phyloP scores from a whole-genome alignment of 2,113 vertebrate genomes.

The Cebidichthys violaceus region DNA sequence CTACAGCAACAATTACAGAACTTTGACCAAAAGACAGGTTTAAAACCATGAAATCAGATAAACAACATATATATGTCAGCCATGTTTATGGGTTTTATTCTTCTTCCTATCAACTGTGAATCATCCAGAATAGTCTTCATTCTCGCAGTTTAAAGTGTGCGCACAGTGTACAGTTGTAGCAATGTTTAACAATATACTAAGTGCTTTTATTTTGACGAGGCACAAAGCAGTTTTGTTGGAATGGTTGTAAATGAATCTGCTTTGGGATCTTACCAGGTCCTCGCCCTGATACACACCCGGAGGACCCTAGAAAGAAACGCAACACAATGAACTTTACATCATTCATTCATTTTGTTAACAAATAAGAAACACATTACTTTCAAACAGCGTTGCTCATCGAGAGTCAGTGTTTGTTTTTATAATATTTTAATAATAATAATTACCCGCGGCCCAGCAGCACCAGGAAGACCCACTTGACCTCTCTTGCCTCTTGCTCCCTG shows the following conservation, averaged over 20 bases:
- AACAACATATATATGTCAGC: not conserved
- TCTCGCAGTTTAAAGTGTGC: not conserved
- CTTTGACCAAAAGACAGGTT: not conserved
- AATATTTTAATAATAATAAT: constrained; percentile 56
- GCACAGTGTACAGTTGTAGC: not conserved
- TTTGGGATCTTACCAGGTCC: constrained; percentile 76
- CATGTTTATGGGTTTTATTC: not conserved
- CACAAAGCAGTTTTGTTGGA: not conserved
- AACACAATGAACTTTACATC: not conserved
- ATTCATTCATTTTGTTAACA: not conserved
- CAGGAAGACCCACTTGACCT: constrained; percentile 89
- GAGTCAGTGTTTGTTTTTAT: not conserved
- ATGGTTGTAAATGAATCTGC: not conserved
- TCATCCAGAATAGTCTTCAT: not conserved
- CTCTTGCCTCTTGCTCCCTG: constrained; percentile 90
- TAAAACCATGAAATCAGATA: not conserved
- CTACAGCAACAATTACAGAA: not conserved
- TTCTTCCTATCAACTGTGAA: not conserved
- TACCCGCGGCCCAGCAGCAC: constrained; percentile 89
- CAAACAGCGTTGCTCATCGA: too few species aligned
- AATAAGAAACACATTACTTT: not conserved
- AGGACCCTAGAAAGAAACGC: constrained; percentile 67
- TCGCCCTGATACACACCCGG: constrained; percentile 81
- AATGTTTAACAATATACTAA: not conserved
- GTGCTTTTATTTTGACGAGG: not conserved